Conservation (phyloP, 2,888 invertebrate genomes). For the Leuctra nigra region DNA sequence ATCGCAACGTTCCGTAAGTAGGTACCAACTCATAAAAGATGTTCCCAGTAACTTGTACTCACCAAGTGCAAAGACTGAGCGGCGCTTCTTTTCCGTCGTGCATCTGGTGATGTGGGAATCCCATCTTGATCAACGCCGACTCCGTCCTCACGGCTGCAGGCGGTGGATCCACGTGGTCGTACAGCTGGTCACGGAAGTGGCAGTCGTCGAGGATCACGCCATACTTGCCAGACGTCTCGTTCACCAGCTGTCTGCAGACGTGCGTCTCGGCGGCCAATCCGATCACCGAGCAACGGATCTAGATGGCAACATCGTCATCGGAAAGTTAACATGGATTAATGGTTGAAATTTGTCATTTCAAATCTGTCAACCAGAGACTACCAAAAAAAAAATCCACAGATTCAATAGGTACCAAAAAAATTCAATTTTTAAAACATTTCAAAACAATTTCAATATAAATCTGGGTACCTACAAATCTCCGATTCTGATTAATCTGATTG, state of each 20-base stretch:
- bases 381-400: no score
- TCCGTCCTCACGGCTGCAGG: constrained; percentile 65
- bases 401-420: no score
- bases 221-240: constrained; percentile 69
- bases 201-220: constrained; percentile 51
- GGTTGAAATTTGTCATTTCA: no score
- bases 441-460: no score
- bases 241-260: constrained; percentile 79
- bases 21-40: not conserved
- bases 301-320: no score
- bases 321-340: no score
- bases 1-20: no score
- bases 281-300: constrained; percentile 86
- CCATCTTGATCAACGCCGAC: constrained; percentile 89
- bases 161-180: constrained; percentile 37
- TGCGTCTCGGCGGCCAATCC: constrained; percentile 93
- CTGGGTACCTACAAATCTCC: no score
- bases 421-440: no score
- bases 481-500: no score
- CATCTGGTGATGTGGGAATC: constrained; percentile 77
- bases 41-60: no score
- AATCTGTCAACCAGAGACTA: no score
- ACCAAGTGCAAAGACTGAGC: constrained; percentile 91
- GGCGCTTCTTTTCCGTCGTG: constrained; percentile 58
- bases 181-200: constrained; percentile 38